phyloP scores from a whole-genome alignment of 2,888 invertebrate species.

The Ceriagrion tenellum region DNA sequence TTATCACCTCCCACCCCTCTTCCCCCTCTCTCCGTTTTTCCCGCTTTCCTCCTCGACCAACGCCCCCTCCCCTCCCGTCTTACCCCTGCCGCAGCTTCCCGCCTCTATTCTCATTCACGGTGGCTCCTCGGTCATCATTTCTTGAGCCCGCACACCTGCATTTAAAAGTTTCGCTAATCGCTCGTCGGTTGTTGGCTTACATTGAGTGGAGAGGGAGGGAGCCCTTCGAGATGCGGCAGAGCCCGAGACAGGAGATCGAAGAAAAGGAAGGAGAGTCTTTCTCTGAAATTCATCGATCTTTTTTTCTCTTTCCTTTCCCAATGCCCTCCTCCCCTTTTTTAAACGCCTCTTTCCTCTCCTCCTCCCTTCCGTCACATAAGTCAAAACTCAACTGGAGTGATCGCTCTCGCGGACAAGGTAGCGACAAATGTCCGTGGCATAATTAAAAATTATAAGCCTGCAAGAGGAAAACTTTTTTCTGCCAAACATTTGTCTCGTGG shows the following conservation, averaged over 20 bases:
- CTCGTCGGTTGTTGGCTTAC: not conserved
- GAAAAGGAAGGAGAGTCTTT: not conserved
- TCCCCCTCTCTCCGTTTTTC: not conserved
- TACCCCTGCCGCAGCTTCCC: not conserved
- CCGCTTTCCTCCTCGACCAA: not conserved
- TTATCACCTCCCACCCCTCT: not conserved
- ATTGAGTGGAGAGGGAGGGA: not conserved
- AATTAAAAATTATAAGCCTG: not conserved
- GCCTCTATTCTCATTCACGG: conserved; percentile 15
- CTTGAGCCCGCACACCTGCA: conserved; percentile 14
- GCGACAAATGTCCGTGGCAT: not conserved
- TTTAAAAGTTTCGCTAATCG: conserved; percentile 22
- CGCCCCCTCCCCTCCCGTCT: not conserved
- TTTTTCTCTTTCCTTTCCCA: not conserved
- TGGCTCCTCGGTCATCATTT: conserved; percentile 18
- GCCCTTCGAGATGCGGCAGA: not conserved
- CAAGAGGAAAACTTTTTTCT: too few relatives aligned
- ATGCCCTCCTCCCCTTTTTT: not conserved
- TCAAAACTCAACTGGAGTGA: not conserved
- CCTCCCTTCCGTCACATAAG: not conserved
- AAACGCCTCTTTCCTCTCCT: not conserved
- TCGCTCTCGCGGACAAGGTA: not conserved
- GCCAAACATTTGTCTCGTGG: too few relatives aligned
- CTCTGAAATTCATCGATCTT: not conserved
- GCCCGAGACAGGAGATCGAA: not conserved